Base-by-base conservation (phyloP, 2,113 vertebrate genomes). In the Antigone vipio region DNA sequence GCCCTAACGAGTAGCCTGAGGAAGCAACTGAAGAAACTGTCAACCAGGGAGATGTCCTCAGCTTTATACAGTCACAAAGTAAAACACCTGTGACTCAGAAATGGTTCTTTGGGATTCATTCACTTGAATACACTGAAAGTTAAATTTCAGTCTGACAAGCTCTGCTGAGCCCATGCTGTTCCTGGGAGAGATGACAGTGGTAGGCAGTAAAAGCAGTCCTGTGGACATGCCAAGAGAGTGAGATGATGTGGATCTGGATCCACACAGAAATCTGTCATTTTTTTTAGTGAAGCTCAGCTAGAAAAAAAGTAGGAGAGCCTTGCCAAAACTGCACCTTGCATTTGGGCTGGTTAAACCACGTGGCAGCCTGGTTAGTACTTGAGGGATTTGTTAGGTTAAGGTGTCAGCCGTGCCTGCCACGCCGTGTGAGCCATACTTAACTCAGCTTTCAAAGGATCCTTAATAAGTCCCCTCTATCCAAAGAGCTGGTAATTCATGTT, bases 181-280 rank as follows among this genome's bases (percentile, higher is more conserved):
- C 32, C 35, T 50, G 14, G 10, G 23, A 49, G 30, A 49, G 9
- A 50, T 56, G 32, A n/a, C 27, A 62, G 34, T 2, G 7, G 8
- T 9, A 73, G 11, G 22, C 11, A 56, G 40, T 24, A 35, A 89
- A 56, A 68, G 16, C 42, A 63, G 11, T 18, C 13, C 49, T 30
- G 27, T 10, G 32, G 23, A 13, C 32, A 49, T 1, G 0, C 11
- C 8, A 12, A 47, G 26, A 30, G 22, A 27, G 5, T 17, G 23
- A n/a, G 12, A 44, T 17, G 15, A 23, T 26, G 9, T 19, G 20
- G 23, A 19, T 69, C 16, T n/a, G 14, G 26, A 55, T 60, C 18
- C 11, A 34, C 11, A 20, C 3, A 56, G 59, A 62, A 62, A 60
- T 5, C 7, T 78, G 7, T 4, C 16, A 7, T 12, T 20, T 42